Evolutionary conservation across 2,888 invertebrate species (phyloP), one percentile per base, ranked within the genome.

Genomic region (Conistra vaccinii): DNA sequence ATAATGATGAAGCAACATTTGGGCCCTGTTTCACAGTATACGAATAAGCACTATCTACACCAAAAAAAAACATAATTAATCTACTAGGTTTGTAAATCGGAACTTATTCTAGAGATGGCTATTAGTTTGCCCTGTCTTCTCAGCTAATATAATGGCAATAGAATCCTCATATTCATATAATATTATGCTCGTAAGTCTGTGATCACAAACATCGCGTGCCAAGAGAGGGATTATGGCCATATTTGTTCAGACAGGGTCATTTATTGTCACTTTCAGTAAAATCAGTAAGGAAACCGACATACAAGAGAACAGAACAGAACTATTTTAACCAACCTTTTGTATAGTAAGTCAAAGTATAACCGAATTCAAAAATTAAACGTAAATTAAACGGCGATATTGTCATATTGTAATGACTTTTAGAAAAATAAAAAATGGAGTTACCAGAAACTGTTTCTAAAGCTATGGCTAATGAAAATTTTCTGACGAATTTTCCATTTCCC

Each of bases 151-250:
- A 48, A 48, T 57, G 29, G 2, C 4, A 45, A 45, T 20, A 29
- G 2, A 55, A 29, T 45, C 0, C 29, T n/a, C 7, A 26, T 62
- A 23, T 35, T 42, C 5, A 45, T 14, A 39, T 26, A 32, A 53
- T n/a, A 39, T 42, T 0, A 32, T 39, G 14, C n/a, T 29, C 4
- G 1, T 57, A 48, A 57, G 29, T 45, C 29, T 48, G 14, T 29
- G 48, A 48, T 29, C 35, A 66, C 20, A 32, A 14, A 57, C 20
- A n/a, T 48, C 0, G 35, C 63, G 35, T 63, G 45, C 63, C 55
- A 75, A 76, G 26, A 48, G 29, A n/a, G 45, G 35, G 6, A 76
- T 65, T 48, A 20, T 57, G 10, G 4, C 39, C 29, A 65, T 65
- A 35, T 29, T 39, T 39, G n/a, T 48, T 3, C 20, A n/a, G 57